Percentiles rank a stretch among this genome's conserved stretches.
These are phyloP conservation scores for Oasisia sp. DNA, from an alignment of 2,888 invertebrate genomes.

Conservation along the genomic window DNA sequence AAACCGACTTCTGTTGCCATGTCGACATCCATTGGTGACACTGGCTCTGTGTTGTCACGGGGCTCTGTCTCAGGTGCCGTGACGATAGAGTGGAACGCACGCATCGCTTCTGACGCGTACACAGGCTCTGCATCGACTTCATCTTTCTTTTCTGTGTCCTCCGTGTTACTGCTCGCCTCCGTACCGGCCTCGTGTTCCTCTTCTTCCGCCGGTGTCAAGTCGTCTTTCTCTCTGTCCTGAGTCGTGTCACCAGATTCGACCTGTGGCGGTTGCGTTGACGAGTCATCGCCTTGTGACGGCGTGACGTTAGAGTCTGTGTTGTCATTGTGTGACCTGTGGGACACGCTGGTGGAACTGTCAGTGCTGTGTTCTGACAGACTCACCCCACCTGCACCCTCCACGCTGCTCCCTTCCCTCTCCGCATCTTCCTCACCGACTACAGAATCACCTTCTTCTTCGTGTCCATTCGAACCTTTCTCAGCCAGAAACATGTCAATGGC, in stretches of 20 bases:
- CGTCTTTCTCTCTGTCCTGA: not conserved
- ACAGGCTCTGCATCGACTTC: not conserved
- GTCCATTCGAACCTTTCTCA: constrained; percentile 6
- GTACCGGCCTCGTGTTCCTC: not conserved
- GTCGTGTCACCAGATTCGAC: not conserved
- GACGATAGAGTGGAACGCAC: not conserved
- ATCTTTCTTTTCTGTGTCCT: not conserved
- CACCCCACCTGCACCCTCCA: not conserved
- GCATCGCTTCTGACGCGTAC: not conserved
- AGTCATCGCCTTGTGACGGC: not conserved
- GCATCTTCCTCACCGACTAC: not conserved
- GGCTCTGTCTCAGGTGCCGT: not conserved
- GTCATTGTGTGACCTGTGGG: not conserved
- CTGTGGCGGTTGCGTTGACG: not conserved
- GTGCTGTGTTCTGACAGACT: not conserved
- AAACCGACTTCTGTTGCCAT: not conserved
- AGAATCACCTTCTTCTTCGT: not conserved
- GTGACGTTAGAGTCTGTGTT: not conserved
- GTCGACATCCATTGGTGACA: not conserved
- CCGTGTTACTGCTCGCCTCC: not conserved
- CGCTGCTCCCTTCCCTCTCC: not conserved
- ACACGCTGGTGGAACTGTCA: not conserved
- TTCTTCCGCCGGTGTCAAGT: not conserved
- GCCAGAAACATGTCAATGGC: constrained; percentile 1
- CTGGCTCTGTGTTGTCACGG: not conserved